Evolutionary conservation across 1,140 invertebrate genomes (phyloP).

Genomic region (Microplitis demolitor): DNA sequence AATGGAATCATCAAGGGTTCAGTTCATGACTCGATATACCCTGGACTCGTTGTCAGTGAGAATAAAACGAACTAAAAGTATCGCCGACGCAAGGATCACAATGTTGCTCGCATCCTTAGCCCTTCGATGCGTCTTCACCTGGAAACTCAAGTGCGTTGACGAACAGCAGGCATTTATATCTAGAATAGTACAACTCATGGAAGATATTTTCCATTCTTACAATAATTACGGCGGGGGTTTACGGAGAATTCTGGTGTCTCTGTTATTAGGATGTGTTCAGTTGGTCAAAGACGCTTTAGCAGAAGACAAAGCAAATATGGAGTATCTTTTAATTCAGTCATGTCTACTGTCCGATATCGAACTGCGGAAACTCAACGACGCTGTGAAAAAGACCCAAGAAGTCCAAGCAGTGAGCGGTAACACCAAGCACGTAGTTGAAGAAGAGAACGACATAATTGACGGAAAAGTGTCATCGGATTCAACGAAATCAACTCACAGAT

Average conservation of each 20-base stretch:
- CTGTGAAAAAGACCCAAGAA: slow-evolving; percentile 3
- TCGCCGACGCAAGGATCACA: slow-evolving; percentile 41
- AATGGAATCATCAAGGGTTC: slow-evolving; percentile 22
- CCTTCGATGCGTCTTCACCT: slow-evolving; percentile 50
- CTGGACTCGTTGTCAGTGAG: slow-evolving; percentile 46
- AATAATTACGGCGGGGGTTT: slow-evolving; percentile 45
- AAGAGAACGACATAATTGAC: slow-evolving; percentile 12
- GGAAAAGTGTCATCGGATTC: slow-evolving; percentile 23
- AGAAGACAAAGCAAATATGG: slow-evolving; percentile 43
- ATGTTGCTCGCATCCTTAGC: slow-evolving; percentile 53
- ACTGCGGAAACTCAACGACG: slow-evolving; percentile 25
- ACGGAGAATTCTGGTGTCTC: slow-evolving; percentile 50
- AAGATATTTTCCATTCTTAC: slow-evolving; percentile 52
- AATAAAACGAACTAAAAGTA: slow-evolving; percentile 40
- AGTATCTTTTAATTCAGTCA: slow-evolving; percentile 51
- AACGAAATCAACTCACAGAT: slow-evolving; percentile 30
- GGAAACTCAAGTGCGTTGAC: slow-evolving; percentile 47
- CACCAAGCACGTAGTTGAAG: slow-evolving; percentile 41
- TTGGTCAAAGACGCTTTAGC: slow-evolving; percentile 45
- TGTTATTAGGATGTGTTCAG: slow-evolving; percentile 51
- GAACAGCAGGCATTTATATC: slow-evolving; percentile 41
- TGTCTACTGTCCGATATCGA: slow-evolving; percentile 40
- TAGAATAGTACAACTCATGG: slow-evolving; percentile 46
- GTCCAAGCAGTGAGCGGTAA: slow-evolving; percentile 38
- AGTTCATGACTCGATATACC: slow-evolving; percentile 44